phyloP scores from a whole-genome alignment of 2,113 vertebrate species.

The Octodon degus region DNA sequence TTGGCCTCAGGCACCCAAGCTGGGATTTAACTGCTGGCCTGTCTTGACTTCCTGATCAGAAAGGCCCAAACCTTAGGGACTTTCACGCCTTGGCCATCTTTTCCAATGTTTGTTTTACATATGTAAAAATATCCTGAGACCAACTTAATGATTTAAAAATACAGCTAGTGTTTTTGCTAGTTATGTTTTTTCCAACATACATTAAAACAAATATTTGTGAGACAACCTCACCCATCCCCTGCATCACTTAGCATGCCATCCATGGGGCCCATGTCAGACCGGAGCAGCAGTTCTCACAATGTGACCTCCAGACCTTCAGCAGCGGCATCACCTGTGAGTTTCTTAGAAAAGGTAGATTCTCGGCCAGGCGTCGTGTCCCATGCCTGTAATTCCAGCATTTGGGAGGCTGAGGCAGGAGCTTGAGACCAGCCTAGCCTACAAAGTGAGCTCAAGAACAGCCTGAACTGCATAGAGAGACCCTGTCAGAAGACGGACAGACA shows the following conservation, averaged over 20 bases:
- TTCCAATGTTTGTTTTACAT: background rate
- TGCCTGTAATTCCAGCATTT: too few species aligned
- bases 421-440: too few species aligned
- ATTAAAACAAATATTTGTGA: background rate
- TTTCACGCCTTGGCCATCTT: background rate
- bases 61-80: background rate
- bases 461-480: too few species aligned
- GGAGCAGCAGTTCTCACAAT: background rate
- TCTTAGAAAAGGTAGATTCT: background rate
- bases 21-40: background rate
- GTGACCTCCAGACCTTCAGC: background rate
- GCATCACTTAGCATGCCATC: too few species aligned
- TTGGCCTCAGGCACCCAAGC: background rate
- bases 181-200: background rate
- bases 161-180: background rate
- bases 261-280: fast-evolving
- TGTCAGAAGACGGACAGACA: too few species aligned
- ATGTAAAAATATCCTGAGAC: background rate
- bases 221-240: background rate
- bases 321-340: background rate
- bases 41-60: background rate
- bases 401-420: too few species aligned
- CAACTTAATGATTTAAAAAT: background rate
- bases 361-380: too few species aligned
- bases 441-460: too few species aligned